Evolutionary conservation across 2,113 vertebrate genomes (phyloP).

Genomic region (Ancistrus triradiatus): DNA sequence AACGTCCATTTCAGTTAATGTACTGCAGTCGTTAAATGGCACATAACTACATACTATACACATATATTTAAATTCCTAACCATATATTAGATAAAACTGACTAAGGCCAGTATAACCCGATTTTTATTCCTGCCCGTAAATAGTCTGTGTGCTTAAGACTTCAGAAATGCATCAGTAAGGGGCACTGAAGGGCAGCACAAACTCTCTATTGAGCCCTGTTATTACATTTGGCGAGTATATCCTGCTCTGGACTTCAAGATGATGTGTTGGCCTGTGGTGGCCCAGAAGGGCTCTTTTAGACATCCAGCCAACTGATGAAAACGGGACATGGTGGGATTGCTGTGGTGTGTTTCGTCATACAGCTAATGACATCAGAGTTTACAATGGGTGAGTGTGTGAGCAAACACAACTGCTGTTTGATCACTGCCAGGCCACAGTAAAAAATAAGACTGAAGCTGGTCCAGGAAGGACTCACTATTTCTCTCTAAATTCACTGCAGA

Average conservation of each 20-base stretch:
- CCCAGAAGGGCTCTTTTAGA: constrained; percentile 30
- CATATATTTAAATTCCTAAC: not conserved
- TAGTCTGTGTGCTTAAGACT: constrained; percentile 25
- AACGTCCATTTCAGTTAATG: too few relatives aligned
- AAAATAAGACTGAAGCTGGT: not conserved
- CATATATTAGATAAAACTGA: constrained; percentile 10
- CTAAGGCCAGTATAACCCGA: constrained; percentile 23
- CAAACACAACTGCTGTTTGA: constrained; percentile 5
- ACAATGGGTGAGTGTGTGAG: not conserved
- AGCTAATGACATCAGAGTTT: constrained; percentile 23
- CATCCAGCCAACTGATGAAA: constrained; percentile 12
- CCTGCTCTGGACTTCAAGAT: constrained; percentile 30
- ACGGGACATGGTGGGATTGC: constrained; percentile 11
- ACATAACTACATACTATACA: too few relatives aligned
- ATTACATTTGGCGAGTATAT: constrained; percentile 40
- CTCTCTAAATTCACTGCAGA: too few relatives aligned
- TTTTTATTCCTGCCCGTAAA: constrained; percentile 13
- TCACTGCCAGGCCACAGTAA: not conserved
- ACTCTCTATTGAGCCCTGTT: constrained; percentile 38
- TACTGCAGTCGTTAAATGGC: too few relatives aligned
- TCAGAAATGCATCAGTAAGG: constrained; percentile 33
- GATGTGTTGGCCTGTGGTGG: constrained; percentile 27
- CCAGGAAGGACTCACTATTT: too few relatives aligned
- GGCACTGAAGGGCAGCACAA: constrained; percentile 36
- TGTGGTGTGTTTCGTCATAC: constrained; percentile 23